Conservation (phyloP, 2,797 vertebrate species). For the Pangasius sanitwongsei region DNA sequence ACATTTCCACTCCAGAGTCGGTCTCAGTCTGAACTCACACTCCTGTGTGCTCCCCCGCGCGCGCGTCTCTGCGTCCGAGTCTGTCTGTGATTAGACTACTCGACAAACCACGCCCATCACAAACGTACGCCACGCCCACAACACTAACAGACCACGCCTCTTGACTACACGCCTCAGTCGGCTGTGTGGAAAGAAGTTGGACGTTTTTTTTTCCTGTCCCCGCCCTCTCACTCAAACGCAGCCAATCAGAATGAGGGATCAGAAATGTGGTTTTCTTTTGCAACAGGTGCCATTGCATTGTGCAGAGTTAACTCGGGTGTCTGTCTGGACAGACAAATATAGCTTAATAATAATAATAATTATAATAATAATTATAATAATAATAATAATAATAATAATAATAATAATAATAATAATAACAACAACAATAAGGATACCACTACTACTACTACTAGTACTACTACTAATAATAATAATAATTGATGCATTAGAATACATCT, state of each 20-base stretch:
- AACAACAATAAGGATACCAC: too few species aligned
- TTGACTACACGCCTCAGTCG: background rate
- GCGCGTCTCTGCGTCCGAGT: conserved; percentile 21
- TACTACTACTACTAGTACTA: background rate
- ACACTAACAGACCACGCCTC: background rate
- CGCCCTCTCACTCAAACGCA: background rate
- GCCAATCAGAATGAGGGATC: background rate
- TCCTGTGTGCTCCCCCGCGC: background rate
- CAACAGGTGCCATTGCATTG: background rate
- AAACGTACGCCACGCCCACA: conserved; percentile 1
- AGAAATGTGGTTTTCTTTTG: background rate
- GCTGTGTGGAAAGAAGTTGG: background rate
- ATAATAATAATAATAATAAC: background rate
- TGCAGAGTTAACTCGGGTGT: background rate
- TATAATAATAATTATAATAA: background rate
- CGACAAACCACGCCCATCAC: conserved; percentile 28
- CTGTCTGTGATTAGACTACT: conserved; percentile 42
- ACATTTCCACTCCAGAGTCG: background rate
- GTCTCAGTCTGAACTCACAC: background rate
- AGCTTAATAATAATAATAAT: background rate
- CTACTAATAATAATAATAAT: background rate
- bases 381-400: background rate
- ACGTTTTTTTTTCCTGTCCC: background rate
- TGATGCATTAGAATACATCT: background rate
- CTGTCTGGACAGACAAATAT: background rate